phyloP scores from a whole-genome alignment of 2,888 invertebrate species.

The Strigamia transsilvanica region DNA sequence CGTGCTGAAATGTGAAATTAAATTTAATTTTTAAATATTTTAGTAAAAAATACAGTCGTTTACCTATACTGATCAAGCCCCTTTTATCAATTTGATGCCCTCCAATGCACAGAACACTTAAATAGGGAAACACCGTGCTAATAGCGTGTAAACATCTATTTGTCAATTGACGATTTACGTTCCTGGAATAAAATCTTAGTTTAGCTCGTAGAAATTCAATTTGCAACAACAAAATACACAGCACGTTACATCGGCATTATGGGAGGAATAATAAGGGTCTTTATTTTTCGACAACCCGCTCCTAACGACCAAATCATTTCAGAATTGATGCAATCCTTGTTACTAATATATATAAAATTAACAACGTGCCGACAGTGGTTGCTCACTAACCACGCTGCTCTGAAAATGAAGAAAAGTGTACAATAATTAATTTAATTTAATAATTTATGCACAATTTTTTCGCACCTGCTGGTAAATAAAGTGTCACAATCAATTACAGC shows the following conservation, averaged over 20 bases:
- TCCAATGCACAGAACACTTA: conserved; percentile 15
- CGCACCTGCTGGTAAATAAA: conserved; percentile 2
- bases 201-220: background rate
- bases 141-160: background rate
- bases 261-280: conserved; percentile 33
- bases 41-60: background rate
- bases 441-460: background rate
- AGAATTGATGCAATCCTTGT: conserved; percentile 19
- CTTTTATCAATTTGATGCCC: conserved; percentile 19
- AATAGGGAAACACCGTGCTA: background rate
- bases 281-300: conserved; percentile 3
- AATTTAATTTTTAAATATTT: background rate
- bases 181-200: background rate
- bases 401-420: background rate
- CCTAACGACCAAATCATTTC: conserved; percentile 46
- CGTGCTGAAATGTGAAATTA: background rate
- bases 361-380: conserved; percentile 16
- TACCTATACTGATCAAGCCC: conserved; percentile 9
- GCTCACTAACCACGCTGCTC: conserved; percentile 27
- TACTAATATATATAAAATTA: conserved; percentile 34
- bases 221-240: background rate
- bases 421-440: background rate
- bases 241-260: conserved; percentile 7
- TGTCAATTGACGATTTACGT: background rate
- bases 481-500: conserved; percentile 18